Percentiles rank a stretch among this genome's conserved stretches.
phyloP scores from a whole-genome alignment of 2,888 invertebrate species.

The Acanthosepion lycidas region DNA sequence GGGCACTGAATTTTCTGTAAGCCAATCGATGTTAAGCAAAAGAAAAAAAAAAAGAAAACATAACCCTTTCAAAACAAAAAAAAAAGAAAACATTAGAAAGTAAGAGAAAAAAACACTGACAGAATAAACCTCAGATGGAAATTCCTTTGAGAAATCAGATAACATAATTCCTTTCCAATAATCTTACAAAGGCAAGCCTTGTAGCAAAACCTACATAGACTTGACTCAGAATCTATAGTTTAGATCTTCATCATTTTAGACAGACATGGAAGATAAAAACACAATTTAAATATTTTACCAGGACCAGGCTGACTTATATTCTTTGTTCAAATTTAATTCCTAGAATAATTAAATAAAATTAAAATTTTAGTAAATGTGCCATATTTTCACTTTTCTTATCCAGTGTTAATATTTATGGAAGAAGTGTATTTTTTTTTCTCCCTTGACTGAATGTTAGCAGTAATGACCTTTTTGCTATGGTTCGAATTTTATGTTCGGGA shows the following conservation, averaged over 20 bases:
- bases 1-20: not conserved
- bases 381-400: too few relatives aligned
- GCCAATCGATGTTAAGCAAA: not conserved
- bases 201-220: not conserved
- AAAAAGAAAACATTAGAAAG: not conserved
- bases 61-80: not conserved
- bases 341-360: too few relatives aligned
- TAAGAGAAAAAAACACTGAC: not conserved
- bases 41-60: not conserved
- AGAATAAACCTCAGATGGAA: slow-evolving; percentile 16
- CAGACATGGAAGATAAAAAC: not conserved
- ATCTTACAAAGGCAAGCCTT: slow-evolving; percentile 20
- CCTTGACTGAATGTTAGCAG: too few relatives aligned
- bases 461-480: too few relatives aligned
- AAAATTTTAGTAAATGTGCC: too few relatives aligned
- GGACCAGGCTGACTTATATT: not conserved
- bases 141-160: slow-evolving; percentile 13
- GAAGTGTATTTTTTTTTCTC: too few relatives aligned
- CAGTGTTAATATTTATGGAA: too few relatives aligned
- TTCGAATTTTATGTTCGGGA: too few relatives aligned
- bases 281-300: not conserved
- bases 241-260: not conserved
- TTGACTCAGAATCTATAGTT: slow-evolving; percentile 24
- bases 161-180: slow-evolving; percentile 22
- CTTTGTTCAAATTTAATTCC: too few relatives aligned